phyloP scores from a whole-genome alignment of 2,797 vertebrate species.

The Garrulus glandarius region DNA sequence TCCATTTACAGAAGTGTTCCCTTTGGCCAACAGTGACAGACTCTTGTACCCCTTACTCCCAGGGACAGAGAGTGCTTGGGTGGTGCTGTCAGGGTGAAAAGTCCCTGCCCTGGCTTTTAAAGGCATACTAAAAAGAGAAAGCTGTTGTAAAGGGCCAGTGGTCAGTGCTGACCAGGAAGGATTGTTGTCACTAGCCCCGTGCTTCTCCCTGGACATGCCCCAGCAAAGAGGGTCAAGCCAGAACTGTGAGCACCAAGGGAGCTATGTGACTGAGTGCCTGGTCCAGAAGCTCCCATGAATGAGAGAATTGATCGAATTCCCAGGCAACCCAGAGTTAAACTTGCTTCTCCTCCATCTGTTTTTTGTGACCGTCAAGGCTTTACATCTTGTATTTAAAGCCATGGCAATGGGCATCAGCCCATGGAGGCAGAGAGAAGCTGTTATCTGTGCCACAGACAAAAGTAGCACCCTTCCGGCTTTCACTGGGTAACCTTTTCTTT shows the following conservation, averaged over 20 bases:
- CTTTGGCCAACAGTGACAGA: neutral
- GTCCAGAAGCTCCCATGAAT: neutral
- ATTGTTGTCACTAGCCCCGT: accelerated
- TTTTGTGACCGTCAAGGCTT: neutral
- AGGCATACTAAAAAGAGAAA: neutral
- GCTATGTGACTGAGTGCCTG: neutral
- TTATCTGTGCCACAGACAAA: neutral
- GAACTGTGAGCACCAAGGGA: neutral
- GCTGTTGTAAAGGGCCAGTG: neutral
- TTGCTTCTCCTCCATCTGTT: neutral
- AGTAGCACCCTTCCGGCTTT: neutral
- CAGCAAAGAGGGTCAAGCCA: neutral
- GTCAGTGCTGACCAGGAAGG: accelerated
- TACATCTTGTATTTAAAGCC: neutral
- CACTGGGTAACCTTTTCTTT: neutral
- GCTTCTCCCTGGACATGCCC: neutral
- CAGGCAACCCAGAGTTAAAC: neutral
- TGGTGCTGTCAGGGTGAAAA: neutral
- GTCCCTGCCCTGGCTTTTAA: neutral
- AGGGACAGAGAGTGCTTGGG: neutral
- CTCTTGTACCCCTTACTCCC: neutral
- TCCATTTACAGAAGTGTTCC: neutral
- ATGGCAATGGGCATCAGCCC: accelerated
- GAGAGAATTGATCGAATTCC: neutral
- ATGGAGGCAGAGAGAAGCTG: neutral